Conservation (phyloP, 2,797 vertebrate genomes). For the Thunnus albacares region DNA sequence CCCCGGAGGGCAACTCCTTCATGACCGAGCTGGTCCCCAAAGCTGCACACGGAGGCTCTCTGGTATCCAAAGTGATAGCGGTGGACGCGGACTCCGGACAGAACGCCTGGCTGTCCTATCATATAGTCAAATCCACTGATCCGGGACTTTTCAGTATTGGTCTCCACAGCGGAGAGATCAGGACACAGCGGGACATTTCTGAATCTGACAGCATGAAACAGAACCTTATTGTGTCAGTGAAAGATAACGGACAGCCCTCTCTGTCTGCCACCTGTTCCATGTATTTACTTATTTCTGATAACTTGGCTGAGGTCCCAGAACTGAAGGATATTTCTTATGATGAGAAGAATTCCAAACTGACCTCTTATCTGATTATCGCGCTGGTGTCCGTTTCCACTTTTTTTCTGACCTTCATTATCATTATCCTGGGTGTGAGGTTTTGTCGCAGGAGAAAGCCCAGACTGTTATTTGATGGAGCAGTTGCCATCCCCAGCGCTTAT, state of each 20-base stretch:
- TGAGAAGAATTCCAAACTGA: conserved; percentile 83
- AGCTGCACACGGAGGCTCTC: conserved; percentile 50
- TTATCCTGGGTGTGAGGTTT: conserved; percentile 62
- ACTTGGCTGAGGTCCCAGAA: conserved; percentile 82
- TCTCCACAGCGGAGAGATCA: conserved; percentile 87
- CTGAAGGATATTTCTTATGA: conserved; percentile 76
- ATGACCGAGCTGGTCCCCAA: conserved; percentile 54
- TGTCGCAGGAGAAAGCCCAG: conserved; percentile 60
- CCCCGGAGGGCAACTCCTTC: conserved; percentile 32
- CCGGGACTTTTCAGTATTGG: conserved; percentile 86
- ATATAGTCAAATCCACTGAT: conserved; percentile 76
- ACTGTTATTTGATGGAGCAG: conserved; percentile 24
- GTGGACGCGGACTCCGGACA: conserved; percentile 78
- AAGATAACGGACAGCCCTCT: conserved; percentile 80
- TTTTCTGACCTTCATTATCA: conserved; percentile 79
- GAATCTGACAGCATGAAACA: conserved; percentile 73
- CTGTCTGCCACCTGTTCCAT: conserved; percentile 84
- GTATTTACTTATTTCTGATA: conserved; percentile 83
- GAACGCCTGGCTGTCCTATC: conserved; percentile 79
- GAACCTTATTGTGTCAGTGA: conserved; percentile 83
- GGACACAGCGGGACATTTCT: conserved; percentile 86
- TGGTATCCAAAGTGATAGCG: conserved; percentile 63
- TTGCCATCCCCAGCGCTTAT: conserved; percentile 25
- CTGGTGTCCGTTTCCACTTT: conserved; percentile 89
- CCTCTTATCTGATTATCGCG: conserved; percentile 86